Conservation (phyloP, 92 coral and sea anemone species). For the Metridium senile region DNA sequence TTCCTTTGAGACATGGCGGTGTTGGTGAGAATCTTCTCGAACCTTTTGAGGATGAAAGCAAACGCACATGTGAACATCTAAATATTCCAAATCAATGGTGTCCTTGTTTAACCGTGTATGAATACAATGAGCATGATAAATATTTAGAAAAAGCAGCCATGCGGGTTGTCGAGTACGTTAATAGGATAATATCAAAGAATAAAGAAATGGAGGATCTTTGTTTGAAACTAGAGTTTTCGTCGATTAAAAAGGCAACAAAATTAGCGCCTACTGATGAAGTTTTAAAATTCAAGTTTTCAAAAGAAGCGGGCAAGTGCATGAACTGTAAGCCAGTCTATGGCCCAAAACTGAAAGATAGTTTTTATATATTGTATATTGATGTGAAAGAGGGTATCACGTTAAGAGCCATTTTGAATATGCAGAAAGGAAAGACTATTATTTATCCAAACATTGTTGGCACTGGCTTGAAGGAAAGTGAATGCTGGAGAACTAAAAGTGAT, state of each 20-base stretch:
- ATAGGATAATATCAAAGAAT: constrained; percentile 15
- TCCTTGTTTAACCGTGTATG: constrained; percentile 43
- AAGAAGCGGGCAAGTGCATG: constrained; percentile 40
- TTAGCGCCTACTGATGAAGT: constrained; percentile 53
- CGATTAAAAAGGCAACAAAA: constrained; percentile 32
- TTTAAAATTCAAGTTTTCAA: constrained; percentile 52
- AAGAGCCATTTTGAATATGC: constrained; percentile 47
- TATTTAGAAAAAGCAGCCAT: constrained; percentile 29
- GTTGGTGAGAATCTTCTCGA: constrained; percentile 40
- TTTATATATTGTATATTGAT: constrained; percentile 50
- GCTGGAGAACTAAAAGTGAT: constrained; percentile 25
- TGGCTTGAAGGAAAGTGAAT: constrained; percentile 4
- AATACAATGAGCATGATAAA: background rate
- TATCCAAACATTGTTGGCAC: constrained; percentile 32
- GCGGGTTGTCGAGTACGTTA: constrained; percentile 26
- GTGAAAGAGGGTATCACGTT: constrained; percentile 36
- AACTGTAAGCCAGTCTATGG: constrained; percentile 61
- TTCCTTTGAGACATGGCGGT: constrained; percentile 29
- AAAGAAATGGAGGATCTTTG: constrained; percentile 28
- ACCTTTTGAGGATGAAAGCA: constrained; percentile 12
- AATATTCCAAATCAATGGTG: constrained; percentile 70
- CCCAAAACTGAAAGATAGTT: constrained; percentile 34
- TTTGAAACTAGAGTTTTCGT: constrained; percentile 33
- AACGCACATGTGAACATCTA: constrained; percentile 50
- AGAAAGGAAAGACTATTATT: constrained; percentile 14